phyloP scores from a whole-genome alignment of 2,888 invertebrate genomes.

The Drosophila greeni region DNA sequence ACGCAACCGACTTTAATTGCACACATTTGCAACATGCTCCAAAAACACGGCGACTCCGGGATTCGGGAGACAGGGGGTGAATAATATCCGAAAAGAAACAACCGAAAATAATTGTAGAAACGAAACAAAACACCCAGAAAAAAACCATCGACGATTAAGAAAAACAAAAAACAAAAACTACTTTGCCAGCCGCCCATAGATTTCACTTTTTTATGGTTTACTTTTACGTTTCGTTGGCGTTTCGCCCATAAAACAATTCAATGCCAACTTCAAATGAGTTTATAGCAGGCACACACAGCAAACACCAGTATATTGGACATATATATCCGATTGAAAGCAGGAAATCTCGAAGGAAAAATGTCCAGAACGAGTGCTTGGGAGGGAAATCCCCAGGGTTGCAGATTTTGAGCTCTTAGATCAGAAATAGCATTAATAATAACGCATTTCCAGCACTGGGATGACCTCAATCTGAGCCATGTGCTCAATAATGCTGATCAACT shows the following conservation, averaged over 20 bases:
- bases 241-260: constrained; percentile 54
- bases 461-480: constrained; percentile 16
- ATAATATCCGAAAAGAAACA: constrained; percentile 17
- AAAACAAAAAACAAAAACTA: constrained; percentile 2
- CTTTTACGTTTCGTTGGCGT: constrained; percentile 34
- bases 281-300: constrained; percentile 21
- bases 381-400: neutral
- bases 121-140: constrained; percentile 28
- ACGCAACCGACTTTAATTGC: constrained; percentile 57
- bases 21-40: constrained; percentile 57
- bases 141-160: constrained; percentile 13
- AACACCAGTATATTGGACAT: constrained; percentile 3
- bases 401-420: neutral
- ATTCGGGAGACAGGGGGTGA: neutral
- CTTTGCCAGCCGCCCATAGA: constrained; percentile 41
- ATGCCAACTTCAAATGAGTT: constrained; percentile 54
- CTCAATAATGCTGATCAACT: constrained; percentile 22
- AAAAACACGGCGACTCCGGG: constrained; percentile 8
- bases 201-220: constrained; percentile 61
- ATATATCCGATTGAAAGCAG: constrained; percentile 20
- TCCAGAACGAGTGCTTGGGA: neutral
- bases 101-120: constrained; percentile 43
- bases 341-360: neutral
- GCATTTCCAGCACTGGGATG: constrained; percentile 8
- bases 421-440: neutral